These are phyloP conservation scores for Automeris io DNA, from an alignment of 2,888 invertebrate species.

Conservation along the genomic window DNA sequence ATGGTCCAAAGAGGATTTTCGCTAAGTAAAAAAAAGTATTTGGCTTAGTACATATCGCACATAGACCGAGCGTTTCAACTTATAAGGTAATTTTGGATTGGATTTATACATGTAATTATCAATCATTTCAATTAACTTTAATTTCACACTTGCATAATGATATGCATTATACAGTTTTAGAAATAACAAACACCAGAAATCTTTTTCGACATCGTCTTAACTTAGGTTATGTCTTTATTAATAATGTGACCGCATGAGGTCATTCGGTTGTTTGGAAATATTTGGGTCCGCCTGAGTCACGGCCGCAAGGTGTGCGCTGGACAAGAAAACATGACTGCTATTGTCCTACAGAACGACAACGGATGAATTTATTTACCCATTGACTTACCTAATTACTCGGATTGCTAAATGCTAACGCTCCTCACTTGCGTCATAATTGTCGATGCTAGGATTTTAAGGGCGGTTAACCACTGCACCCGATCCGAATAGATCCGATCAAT, in stretches of 20 bases:
- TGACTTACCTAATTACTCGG: slow-evolving; percentile 11
- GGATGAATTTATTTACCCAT: slow-evolving; percentile 31
- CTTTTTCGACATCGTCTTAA: slow-evolving; percentile 5
- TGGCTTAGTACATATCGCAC: too few species aligned
- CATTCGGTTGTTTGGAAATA: slow-evolving; percentile 42
- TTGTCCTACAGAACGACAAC: slow-evolving; percentile 14
- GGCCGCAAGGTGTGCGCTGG: slow-evolving; percentile 26
- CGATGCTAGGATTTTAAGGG: too few species aligned
- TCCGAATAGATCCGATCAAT: too few species aligned
- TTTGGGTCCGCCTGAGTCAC: slow-evolving; percentile 33
- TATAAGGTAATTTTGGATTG: too few species aligned
- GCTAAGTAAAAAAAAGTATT: too few species aligned
- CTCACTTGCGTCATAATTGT: slow-evolving; percentile 2
- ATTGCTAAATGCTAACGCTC: not conserved
- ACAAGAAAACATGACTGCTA: slow-evolving; percentile 29
- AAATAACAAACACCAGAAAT: slow-evolving; percentile 1
- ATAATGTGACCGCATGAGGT: slow-evolving; percentile 45
- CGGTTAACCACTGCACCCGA: too few species aligned
- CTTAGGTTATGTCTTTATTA: slow-evolving; percentile 32
- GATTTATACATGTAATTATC: too few species aligned
- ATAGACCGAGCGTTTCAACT: too few species aligned
- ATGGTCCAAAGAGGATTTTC: too few species aligned
- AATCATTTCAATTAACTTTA: too few species aligned
- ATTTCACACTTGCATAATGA: too few species aligned
- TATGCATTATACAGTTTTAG: too few species aligned